These are phyloP conservation scores for Conger conger DNA, from an alignment of 2,113 vertebrate genomes.

Conservation along the genomic window DNA sequence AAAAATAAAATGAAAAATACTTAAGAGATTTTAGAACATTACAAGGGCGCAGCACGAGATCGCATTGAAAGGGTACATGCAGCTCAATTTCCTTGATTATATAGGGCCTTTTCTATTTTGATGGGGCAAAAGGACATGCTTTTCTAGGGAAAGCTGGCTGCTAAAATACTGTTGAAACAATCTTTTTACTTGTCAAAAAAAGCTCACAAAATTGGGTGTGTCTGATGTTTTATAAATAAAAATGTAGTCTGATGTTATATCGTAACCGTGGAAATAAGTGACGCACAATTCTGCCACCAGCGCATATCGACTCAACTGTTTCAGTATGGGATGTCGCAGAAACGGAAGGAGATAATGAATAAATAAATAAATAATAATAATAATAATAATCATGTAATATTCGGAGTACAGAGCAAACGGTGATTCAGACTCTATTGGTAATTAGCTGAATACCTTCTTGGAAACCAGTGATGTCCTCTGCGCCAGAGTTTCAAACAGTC, in stretches of 20 bases:
- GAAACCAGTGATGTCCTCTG: conserved; percentile 2
- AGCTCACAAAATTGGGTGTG: too few relatives aligned
- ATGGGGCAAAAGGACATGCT: too few relatives aligned
- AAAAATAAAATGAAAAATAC: not conserved
- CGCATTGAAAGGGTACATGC: not conserved
- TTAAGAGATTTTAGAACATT: not conserved
- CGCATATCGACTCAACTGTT: not conserved
- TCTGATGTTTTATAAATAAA: too few relatives aligned
- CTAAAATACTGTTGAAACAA: too few relatives aligned
- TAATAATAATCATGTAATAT: too few relatives aligned
- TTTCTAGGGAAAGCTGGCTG: too few relatives aligned
- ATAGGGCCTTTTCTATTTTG: too few relatives aligned
- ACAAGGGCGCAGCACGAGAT: not conserved
- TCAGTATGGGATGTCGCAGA: not conserved
- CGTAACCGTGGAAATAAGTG: too few relatives aligned
- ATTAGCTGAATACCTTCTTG: not conserved
- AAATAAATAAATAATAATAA: not conserved
- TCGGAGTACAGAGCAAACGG: too few relatives aligned
- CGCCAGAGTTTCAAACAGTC: not conserved
- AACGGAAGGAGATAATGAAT: not conserved
- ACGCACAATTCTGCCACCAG: not conserved
- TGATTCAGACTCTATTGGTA: not conserved
- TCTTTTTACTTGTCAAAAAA: too few relatives aligned
- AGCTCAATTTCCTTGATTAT: too few relatives aligned
- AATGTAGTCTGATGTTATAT: too few relatives aligned